These are phyloP conservation scores for Schrankia costaestrigalis DNA, from an alignment of 2,888 invertebrate genomes.

Conservation along the genomic window DNA sequence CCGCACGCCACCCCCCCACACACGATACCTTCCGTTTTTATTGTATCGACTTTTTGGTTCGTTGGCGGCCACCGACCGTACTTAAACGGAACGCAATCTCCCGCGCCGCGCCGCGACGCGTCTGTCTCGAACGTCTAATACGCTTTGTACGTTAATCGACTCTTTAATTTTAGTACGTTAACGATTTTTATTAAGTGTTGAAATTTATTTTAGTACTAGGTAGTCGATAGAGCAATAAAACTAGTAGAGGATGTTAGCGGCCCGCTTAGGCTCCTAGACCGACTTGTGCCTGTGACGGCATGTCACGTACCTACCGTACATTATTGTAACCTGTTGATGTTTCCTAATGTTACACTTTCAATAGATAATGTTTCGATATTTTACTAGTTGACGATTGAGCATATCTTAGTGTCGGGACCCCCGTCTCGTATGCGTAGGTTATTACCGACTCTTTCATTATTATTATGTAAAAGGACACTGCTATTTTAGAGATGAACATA, in stretches of 20 bases:
- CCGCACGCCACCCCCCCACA: slow-evolving; percentile 22
- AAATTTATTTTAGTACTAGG: slow-evolving; percentile 56
- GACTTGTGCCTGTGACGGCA: slow-evolving; percentile 54
- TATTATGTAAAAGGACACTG: slow-evolving; percentile 44
- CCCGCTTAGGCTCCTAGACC: slow-evolving; percentile 51
- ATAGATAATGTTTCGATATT: slow-evolving; percentile 31
- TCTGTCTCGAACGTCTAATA: slow-evolving; percentile 32
- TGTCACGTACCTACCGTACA: slow-evolving; percentile 29
- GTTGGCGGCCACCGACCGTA: slow-evolving; percentile 40
- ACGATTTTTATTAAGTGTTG: slow-evolving; percentile 65
- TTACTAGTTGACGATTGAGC: slow-evolving; percentile 42
- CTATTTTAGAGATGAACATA: slow-evolving; percentile 56
- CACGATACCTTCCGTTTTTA: slow-evolving; percentile 31
- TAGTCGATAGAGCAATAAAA: slow-evolving; percentile 62
- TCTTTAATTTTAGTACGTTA: slow-evolving; percentile 51
- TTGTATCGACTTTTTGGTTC: slow-evolving; percentile 31
- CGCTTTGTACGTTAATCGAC: slow-evolving; percentile 39
- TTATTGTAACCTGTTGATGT: slow-evolving; percentile 45
- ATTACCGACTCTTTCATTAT: slow-evolving; percentile 38
- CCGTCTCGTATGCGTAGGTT: slow-evolving; percentile 39
- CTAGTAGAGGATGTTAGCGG: slow-evolving; percentile 41
- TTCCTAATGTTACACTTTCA: slow-evolving; percentile 35
- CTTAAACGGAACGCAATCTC: slow-evolving; percentile 52
- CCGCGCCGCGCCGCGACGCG: slow-evolving; percentile 32
- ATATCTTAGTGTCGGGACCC: slow-evolving; percentile 47